These are phyloP conservation scores for Chironomus riparius DNA, from an alignment of 2,888 invertebrate genomes.

Conservation along the genomic window DNA sequence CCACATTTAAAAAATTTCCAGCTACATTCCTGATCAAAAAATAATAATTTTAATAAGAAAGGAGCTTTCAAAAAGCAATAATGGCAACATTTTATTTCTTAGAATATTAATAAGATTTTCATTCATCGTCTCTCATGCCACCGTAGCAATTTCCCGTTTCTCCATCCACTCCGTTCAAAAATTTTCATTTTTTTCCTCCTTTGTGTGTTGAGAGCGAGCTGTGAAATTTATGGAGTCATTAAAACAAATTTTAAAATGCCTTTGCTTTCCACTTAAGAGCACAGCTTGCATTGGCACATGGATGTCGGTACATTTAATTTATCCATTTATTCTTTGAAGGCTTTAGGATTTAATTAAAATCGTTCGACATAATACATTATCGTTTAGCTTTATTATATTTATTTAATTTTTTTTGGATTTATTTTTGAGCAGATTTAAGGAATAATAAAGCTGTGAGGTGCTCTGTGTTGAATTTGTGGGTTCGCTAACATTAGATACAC, in stretches of 20 bases:
- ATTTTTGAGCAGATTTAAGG: no score
- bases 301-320: neutral
- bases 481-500: no score
- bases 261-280: neutral
- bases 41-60: neutral
- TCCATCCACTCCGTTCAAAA: neutral
- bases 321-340: neutral
- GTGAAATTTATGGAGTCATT: constrained; percentile 10
- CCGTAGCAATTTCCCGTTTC: neutral
- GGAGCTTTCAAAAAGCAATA: constrained; percentile 9
- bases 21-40: no score
- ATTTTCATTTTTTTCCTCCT: neutral
- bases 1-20: no score
- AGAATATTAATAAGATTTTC: constrained; percentile 17
- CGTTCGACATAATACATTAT: neutral
- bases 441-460: no score
- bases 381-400: neutral
- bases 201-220: neutral
- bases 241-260: constrained; percentile 7
- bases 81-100: neutral
- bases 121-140: neutral
- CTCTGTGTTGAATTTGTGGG: no score
- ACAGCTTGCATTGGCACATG: constrained; percentile 12
- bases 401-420: neutral
- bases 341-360: neutral